phyloP scores from a whole-genome alignment of 2,113 vertebrate genomes.

The Coreoperca whiteheadi region DNA sequence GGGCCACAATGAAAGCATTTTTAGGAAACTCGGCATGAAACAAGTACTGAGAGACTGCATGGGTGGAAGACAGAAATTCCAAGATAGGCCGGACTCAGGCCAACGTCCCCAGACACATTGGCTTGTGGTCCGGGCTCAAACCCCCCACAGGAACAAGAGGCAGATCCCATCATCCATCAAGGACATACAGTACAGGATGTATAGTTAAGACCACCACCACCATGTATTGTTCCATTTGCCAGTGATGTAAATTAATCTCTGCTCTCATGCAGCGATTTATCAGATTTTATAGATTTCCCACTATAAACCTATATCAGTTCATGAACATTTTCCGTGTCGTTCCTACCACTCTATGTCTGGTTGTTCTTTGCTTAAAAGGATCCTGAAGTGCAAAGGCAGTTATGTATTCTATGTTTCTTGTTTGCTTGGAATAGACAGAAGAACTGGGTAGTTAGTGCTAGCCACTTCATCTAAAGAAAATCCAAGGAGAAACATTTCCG shows the following conservation, averaged over 20 bases:
- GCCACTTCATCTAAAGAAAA: neutral
- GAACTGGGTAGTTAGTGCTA: neutral
- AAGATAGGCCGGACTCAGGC: slow-evolving; percentile 49
- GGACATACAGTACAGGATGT: slow-evolving; percentile 15
- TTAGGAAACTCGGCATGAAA: slow-evolving; percentile 47
- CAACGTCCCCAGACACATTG: slow-evolving; percentile 69
- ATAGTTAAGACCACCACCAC: neutral
- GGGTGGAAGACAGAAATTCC: slow-evolving; percentile 64
- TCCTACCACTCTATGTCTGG: accelerated
- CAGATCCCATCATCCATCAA: slow-evolving; percentile 14
- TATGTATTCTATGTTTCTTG: neutral
- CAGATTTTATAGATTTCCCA: slow-evolving; percentile 6
- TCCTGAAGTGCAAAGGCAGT: neutral
- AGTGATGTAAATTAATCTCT: neutral
- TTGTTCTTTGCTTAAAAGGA: neutral
- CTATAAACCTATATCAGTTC: neutral
- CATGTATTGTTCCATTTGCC: slow-evolving; percentile 12
- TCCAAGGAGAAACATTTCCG: neutral
- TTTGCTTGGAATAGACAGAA: neutral
- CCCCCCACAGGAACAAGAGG: slow-evolving; percentile 4
- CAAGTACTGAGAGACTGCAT: slow-evolving; percentile 49
- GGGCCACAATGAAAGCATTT: slow-evolving; percentile 49
- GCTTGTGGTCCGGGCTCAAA: slow-evolving; percentile 34
- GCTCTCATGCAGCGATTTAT: slow-evolving; percentile 5
- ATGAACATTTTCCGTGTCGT: neutral